Base-by-base conservation (phyloP, 1,140 invertebrate species). In the Cydia fagiglandana region DNA sequence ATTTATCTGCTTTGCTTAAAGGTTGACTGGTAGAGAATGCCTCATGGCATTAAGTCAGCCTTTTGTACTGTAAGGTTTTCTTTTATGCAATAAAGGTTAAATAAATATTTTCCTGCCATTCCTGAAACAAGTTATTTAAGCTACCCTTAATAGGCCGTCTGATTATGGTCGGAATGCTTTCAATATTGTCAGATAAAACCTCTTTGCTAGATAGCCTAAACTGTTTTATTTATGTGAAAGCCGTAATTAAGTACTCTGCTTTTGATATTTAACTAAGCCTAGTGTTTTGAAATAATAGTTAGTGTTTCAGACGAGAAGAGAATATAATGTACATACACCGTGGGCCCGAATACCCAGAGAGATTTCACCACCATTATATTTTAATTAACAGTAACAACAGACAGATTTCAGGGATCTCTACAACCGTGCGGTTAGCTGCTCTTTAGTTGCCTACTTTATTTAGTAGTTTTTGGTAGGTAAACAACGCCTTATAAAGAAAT, bases 201-300 rank as follows among this genome's bases (percentile, higher is more conserved):
- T 53, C n/a, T 17, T 53, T 53, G 50, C 50, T 53, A 17, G 50
- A 53, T 53, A 53, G 50, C 50, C 50, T 53, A 53, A 53, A 53
- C 50, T 17, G 50, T 17, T 53, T 53, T 53, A 53, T 53, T 53
- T 53, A 50, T 50, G 4, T 53, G 4, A 17, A 53, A 53, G 50
- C 47, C 47, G 47, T 53, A 53, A 53, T 53, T 4, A 53, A 53
- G 50, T 53, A 53, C 50, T 53, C 50, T 53, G 50, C 50, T 53
- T 53, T 53, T 53, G 50, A 53, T 50, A 50, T n/a, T 53, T 53
- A 53, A 53, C 13, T 53, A 53, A 53, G 47, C 15, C 4, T 53
- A 4, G 15, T 53, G 50, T 53, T 15, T 50, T 17, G 50, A 53
- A 17, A 53, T 53, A 7, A n/a, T n/a, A 53, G 5, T 53, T 17